Evolutionary conservation across 2,113 vertebrate species (phyloP), one percentile per base, ranked within the genome.

Genomic region (Larimichthys polyactis): DNA sequence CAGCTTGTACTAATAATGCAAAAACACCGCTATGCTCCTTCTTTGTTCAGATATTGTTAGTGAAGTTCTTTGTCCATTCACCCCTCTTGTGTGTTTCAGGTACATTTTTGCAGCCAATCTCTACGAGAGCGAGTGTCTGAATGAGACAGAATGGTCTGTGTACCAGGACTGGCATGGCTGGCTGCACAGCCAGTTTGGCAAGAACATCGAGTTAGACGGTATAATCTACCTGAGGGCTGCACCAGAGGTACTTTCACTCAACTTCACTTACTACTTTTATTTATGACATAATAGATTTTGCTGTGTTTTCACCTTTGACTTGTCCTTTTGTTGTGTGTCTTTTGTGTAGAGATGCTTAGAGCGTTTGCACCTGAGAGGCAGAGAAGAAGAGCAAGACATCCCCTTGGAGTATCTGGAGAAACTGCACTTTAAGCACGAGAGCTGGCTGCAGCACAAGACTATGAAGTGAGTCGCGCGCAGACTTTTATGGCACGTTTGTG

Each of bases 141-240:
- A 96, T 22, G 97, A 99, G 77, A 97, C 97, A 0, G 97, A 99
- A 24, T 99, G 98, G 98, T 95, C 96, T 0, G 83, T 99, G 82
- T 99, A 99, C 89, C 97, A 99, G 91, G 97, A 99, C 90, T 99
- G 97, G 96, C 98, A 99, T 9, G 88, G 96, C 67, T 99, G 97
- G 97, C 95, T 98, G 85, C 97, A 97, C 87, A 91, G 87, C 55
- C 96, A 97, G 77, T 98, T 98, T 86, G 96, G 96, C 46, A 95
- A 95, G 17, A 94, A 95, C 80, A 95, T 99, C 16, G 88, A 93
- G 3, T 90, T 99, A 72, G 97, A 99, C 70, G 98, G 97, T 44
- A 98, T 99, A 82, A 95, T 99, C 94, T 99, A 99, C 92, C 97
- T 99, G 75, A 93, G 96, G 93, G 97, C 97, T 12, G 87, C 93